Conservation (phyloP, 2,797 vertebrate species). For the Podargus strigoides region DNA sequence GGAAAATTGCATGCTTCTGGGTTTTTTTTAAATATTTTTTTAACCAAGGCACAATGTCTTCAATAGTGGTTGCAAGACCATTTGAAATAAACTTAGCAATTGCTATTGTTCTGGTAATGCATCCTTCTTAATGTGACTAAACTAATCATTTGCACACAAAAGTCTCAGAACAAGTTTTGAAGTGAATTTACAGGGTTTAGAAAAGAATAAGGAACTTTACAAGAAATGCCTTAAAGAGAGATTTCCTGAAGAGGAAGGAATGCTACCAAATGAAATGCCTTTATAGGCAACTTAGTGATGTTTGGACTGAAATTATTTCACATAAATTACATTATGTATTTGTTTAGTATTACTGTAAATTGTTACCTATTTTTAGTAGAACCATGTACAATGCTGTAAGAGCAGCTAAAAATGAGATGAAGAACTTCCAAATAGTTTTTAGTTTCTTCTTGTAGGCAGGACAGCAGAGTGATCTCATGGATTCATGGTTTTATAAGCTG, state of each 20-base stretch:
- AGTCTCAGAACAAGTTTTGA: constrained; percentile 54
- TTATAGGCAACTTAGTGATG: constrained; percentile 17
- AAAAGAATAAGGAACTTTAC: constrained; percentile 51
- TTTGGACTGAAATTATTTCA: constrained; percentile 22
- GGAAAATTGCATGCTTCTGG: constrained; percentile 41
- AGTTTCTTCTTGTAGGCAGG: not conserved
- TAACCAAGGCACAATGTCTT: constrained; percentile 64
- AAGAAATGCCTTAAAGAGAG: constrained; percentile 20
- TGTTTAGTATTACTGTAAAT: constrained; percentile 11
- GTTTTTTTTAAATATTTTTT: not conserved
- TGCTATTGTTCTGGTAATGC: constrained; percentile 46
- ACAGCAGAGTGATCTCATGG: not conserved
- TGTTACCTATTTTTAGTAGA: constrained; percentile 16
- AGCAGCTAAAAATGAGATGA: not conserved
- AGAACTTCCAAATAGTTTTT: not conserved
- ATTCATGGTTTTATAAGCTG: not conserved
- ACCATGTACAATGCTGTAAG: not conserved
- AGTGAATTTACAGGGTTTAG: constrained; percentile 56
- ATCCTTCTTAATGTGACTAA: constrained; percentile 48
- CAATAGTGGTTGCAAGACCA: constrained; percentile 27
- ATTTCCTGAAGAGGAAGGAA: constrained; percentile 44
- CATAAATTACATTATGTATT: constrained; percentile 13
- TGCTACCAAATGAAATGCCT: constrained; percentile 44
- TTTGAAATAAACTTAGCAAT: constrained; percentile 50
- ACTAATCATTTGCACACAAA: constrained; percentile 55